phyloP scores from a whole-genome alignment of 64 coral and sea anemone species.

The Actinia equina region DNA sequence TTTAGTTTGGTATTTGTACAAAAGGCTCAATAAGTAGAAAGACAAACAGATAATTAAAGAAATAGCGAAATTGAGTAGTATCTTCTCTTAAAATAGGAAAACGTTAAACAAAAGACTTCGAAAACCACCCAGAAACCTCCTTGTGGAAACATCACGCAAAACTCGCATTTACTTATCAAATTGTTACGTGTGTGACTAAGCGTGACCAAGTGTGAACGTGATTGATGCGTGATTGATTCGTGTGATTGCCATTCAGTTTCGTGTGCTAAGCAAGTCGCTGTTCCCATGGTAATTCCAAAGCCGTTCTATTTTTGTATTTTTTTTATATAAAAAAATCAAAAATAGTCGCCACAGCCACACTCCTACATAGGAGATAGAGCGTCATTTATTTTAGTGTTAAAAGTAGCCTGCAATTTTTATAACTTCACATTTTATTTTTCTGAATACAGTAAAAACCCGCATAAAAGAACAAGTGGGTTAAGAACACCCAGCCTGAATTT shows the following conservation, averaged over 20 bases:
- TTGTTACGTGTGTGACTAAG: background rate
- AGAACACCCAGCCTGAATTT: too few relatives aligned
- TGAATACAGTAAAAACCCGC: too few relatives aligned
- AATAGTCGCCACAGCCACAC: too few relatives aligned
- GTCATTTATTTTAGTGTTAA: too few relatives aligned
- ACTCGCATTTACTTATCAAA: background rate
- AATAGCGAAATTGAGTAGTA: background rate
- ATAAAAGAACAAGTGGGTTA: too few relatives aligned
- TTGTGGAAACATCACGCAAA: background rate
- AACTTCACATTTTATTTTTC: too few relatives aligned
- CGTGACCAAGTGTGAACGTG: background rate
- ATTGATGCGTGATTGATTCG: background rate
- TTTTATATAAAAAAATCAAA: too few relatives aligned
- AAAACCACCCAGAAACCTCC: background rate
- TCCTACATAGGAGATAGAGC: too few relatives aligned
- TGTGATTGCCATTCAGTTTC: background rate
- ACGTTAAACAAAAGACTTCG: background rate
- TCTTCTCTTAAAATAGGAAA: background rate
- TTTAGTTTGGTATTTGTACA: background rate
- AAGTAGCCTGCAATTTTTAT: too few relatives aligned
- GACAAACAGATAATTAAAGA: constrained; percentile 5
- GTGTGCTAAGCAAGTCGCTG: too few relatives aligned
- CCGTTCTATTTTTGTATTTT: too few relatives aligned
- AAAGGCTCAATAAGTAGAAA: background rate
- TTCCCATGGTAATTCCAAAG: background rate